Evolutionary conservation across 2,797 vertebrate species (phyloP), one percentile per base, ranked within the genome.

Genomic region (Molossus alvarezi): DNA sequence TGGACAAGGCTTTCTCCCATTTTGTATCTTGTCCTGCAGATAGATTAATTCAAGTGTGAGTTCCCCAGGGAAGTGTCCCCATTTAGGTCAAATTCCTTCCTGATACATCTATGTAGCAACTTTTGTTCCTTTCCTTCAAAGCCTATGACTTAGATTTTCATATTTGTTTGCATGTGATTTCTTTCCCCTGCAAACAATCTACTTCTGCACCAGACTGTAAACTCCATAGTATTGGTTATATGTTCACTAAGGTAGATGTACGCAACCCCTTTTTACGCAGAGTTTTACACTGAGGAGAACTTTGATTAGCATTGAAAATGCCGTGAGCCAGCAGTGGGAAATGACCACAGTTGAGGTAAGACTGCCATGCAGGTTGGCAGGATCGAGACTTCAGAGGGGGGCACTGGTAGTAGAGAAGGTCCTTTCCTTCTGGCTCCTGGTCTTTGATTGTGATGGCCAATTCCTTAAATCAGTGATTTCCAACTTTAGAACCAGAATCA

Each of bases 61-160:
- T 85, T 94, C 37, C 48, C 21, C 29, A 58, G 41, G 57, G 45
- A 90, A 48, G 20, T 0, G 0, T 21, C 12, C 9, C 62, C 18
- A 57, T 71, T 53, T 77, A 37, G 6, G 41, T 73, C 60, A 75
- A 80, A 20, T 93, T 94, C 75, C 53, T 89, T 58, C 72, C 45
- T 21, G 21, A 90, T 51, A 72, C 5, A 65, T 69, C 33, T 37
- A 65, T 14, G 18, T 17, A 92, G 71, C 57, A 86, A 91, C 51
- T 65, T 80, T 57, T 87, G 41, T 27, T 84, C 25, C 57, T 94
- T 86, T 53, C 21, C 33, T 85, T 92, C 65, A 79, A 88, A 94
- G 58, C 3, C 3, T 33, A 29, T 83, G 69, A 80, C n/a, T 94
- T 80, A 21, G 37, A 69, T 80, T 84, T 88, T 89, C 21, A 65